Evolutionary conservation across 2,888 invertebrate genomes (phyloP).

Genomic region (Bembecia ichneumoniformis): DNA sequence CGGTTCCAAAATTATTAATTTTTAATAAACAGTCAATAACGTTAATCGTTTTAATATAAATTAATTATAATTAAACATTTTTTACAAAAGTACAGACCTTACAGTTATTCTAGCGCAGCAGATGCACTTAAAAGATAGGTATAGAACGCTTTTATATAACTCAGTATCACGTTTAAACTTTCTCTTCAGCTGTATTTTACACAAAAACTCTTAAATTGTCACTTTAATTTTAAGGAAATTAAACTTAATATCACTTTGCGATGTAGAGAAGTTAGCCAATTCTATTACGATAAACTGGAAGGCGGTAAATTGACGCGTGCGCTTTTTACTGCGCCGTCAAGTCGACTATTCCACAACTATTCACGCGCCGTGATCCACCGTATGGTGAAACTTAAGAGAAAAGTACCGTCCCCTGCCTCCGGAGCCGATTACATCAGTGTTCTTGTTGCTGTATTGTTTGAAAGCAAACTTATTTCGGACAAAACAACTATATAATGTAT

Average conservation of each 20-base stretch:
- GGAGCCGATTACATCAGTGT: slow-evolving; percentile 58
- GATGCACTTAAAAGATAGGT: slow-evolving; percentile 21
- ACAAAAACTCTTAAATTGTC: slow-evolving; percentile 18
- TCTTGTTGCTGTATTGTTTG: slow-evolving; percentile 16
- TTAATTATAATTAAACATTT: too few relatives aligned
- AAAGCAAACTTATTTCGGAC: neutral
- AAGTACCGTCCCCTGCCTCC: slow-evolving; percentile 46
- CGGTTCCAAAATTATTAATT: too few relatives aligned
- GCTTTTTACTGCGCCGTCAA: slow-evolving; percentile 30
- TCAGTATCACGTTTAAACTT: slow-evolving; percentile 35
- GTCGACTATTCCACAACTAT: slow-evolving; percentile 52
- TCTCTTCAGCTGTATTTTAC: slow-evolving; percentile 23
- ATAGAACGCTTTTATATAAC: slow-evolving; percentile 19
- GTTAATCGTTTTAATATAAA: too few relatives aligned
- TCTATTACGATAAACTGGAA: too few relatives aligned
- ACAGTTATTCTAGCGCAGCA: slow-evolving; percentile 43
- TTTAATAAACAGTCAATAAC: too few relatives aligned
- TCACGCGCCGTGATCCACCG: slow-evolving; percentile 25
- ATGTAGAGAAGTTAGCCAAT: too few relatives aligned
- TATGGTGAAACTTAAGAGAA: slow-evolving; percentile 59
- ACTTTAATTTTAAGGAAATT: slow-evolving; percentile 10
- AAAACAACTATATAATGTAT: slow-evolving; percentile 1
- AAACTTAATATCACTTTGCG: too few relatives aligned
- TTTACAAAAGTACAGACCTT: slow-evolving; percentile 33
- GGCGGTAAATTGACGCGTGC: slow-evolving; percentile 32